Evolutionary conservation across 2,113 vertebrate species (phyloP).

Genomic region (Nycticorax nycticorax): DNA sequence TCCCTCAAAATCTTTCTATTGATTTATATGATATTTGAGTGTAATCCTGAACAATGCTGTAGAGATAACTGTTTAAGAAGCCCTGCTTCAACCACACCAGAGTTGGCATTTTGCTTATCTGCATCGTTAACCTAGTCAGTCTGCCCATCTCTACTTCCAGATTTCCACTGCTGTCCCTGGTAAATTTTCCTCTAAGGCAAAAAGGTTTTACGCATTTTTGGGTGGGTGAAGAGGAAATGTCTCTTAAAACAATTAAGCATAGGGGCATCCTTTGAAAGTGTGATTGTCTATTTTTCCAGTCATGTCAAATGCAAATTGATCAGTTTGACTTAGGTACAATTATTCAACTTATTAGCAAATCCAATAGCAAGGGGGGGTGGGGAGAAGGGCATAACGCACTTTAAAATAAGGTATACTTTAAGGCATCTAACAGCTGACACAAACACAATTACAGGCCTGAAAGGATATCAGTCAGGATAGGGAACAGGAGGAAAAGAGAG

Average conservation of each 20-base stretch:
- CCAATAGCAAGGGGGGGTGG: rapidly evolving
- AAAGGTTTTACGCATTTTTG: neutral
- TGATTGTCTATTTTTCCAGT: neutral
- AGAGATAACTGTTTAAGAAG: neutral
- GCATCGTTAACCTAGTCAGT: neutral
- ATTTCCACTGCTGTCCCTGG: neutral
- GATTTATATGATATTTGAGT: neutral
- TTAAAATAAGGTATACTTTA: neutral
- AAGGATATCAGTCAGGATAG: neutral
- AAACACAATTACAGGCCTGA: neutral
- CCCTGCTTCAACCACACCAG: neutral
- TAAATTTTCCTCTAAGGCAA: neutral
- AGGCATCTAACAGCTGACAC: neutral
- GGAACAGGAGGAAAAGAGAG: neutral
- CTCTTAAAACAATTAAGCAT: neutral
- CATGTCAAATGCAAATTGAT: neutral
- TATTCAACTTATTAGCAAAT: neutral
- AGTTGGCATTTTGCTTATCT: neutral
- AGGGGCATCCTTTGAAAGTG: neutral
- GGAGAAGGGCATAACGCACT: neutral
- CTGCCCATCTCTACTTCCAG: neutral
- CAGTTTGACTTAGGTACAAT: neutral
- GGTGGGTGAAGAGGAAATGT: neutral
- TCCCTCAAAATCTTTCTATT: neutral
- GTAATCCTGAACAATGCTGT: neutral